A percentile compares a stretch with the other conserved stretches of the same genome.
Evolutionary conservation across 1,140 invertebrate genomes (phyloP).

Genomic region (Zophobas morio): DNA sequence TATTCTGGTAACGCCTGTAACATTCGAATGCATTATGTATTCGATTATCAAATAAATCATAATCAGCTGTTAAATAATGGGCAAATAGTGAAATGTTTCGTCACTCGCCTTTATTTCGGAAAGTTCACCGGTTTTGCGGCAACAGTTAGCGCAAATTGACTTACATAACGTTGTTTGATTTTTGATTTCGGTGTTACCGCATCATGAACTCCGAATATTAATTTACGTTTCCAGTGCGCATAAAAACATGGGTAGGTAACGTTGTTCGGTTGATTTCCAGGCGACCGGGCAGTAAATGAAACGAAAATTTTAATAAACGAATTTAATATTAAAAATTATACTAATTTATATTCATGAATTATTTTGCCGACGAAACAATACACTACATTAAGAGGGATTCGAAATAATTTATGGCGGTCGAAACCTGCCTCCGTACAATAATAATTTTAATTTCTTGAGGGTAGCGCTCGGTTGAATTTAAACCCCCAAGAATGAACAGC

Average conservation of each 20-base stretch:
- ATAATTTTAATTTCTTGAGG: constrained; percentile 42
- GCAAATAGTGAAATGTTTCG: background rate
- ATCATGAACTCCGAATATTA: constrained; percentile 2
- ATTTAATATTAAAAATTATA: constrained; percentile 25
- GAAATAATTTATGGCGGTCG: constrained; percentile 11
- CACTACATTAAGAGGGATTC: constrained; percentile 33
- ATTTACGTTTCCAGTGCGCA: constrained; percentile 1
- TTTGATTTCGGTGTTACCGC: background rate
- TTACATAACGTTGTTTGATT: constrained; percentile 4
- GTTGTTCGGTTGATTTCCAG: constrained; percentile 14
- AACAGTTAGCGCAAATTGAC: background rate
- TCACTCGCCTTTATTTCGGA: background rate
- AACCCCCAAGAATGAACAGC: constrained; percentile 13
- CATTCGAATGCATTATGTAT: background rate
- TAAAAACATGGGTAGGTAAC: background rate
- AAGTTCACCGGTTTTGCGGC: background rate
- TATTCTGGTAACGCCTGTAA: background rate
- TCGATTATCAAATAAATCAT: constrained; percentile 2
- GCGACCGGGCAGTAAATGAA: constrained; percentile 8
- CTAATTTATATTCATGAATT: constrained; percentile 40
- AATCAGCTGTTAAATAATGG: constrained; percentile 3
- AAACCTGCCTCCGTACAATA: constrained; percentile 2
- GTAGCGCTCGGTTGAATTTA: constrained; percentile 6
- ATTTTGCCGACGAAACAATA: constrained; percentile 34
- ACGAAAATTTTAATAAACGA: constrained; percentile 18